A percentile compares a stretch with the other conserved stretches of the same genome.
These are phyloP conservation scores for Clarias platycephalus DNA, from an alignment of 2,797 vertebrate genomes.

Conservation along the genomic window DNA sequence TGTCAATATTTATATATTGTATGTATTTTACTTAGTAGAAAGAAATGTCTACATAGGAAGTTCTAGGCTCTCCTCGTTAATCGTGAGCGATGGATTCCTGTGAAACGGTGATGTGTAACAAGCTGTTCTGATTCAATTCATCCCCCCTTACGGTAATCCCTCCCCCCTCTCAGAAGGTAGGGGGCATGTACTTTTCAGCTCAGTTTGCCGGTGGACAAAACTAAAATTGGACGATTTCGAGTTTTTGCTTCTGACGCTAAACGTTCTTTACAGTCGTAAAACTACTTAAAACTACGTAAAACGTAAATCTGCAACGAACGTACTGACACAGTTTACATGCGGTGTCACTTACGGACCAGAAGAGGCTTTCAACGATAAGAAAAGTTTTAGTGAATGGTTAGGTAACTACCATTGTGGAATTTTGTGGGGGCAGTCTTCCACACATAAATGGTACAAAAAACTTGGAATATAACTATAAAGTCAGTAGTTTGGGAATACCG, in stretches of 20 bases:
- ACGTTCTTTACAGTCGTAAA: not conserved
- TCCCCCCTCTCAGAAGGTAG: not conserved
- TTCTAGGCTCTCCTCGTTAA: not conserved
- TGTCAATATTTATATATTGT: not conserved
- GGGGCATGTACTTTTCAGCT: not conserved
- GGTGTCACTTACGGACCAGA: not conserved
- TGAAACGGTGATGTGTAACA: not conserved
- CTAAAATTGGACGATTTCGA: not conserved
- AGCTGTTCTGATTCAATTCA: not conserved
- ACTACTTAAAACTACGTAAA: no score
- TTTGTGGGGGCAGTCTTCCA: not conserved
- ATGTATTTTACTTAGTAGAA: not conserved
- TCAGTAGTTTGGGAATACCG: not conserved
- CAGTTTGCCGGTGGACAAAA: not conserved
- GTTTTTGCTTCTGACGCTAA: not conserved
- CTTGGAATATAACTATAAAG: not conserved
- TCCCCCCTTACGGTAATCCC: not conserved
- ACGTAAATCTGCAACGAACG: not conserved
- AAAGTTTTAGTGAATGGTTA: slow-evolving; percentile 27
- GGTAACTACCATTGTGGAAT: slow-evolving; percentile 15
- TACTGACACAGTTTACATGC: not conserved
- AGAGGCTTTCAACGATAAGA: no score
- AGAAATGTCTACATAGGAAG: not conserved
- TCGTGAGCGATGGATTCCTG: not conserved
- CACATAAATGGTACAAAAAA: not conserved